These are phyloP conservation scores for Psilopogon haemacephalus DNA, from an alignment of 2,113 vertebrate species.

Conservation along the genomic window DNA sequence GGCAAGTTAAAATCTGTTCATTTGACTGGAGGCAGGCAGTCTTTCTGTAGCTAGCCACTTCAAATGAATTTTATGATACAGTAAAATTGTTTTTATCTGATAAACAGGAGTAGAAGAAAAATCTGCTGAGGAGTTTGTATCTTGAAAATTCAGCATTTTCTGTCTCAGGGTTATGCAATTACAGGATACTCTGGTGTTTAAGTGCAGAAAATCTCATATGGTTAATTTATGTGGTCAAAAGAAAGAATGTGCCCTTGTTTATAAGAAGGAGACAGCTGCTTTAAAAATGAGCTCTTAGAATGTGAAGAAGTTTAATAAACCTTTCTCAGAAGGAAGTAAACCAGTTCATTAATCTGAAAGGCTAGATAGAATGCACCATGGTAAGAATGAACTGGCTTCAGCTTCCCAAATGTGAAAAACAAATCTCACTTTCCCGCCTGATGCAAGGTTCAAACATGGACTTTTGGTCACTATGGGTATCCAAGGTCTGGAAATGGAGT, in stretches of 20 bases:
- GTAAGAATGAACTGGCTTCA: not conserved
- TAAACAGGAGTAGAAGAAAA: not conserved
- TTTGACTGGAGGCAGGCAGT: not conserved
- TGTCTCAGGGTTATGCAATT: not conserved
- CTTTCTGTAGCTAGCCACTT: not conserved
- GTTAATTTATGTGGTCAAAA: constrained; percentile 38
- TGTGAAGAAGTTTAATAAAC: constrained; percentile 39
- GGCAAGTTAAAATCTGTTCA: constrained; percentile 67
- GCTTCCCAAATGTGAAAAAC: not conserved
- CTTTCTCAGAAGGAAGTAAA: not conserved
- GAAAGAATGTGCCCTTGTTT: constrained; percentile 59
- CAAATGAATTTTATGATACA: not conserved
- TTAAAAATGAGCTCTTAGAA: constrained; percentile 41
- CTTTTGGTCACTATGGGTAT: not conserved
- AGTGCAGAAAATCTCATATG: not conserved
- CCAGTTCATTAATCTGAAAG: constrained; percentile 8
- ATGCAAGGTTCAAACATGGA: not conserved
- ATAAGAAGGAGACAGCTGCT: not conserved
- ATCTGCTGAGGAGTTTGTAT: not conserved
- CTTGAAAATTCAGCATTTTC: constrained; percentile 8
- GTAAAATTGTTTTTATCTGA: not conserved
- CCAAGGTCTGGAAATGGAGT: not conserved
- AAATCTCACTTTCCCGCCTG: not conserved
- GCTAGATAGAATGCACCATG: not conserved
- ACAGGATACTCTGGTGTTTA: not conserved